These are phyloP conservation scores for Ectemnius lituratus DNA, from an alignment of 2,888 invertebrate genomes.

Conservation along the genomic window DNA sequence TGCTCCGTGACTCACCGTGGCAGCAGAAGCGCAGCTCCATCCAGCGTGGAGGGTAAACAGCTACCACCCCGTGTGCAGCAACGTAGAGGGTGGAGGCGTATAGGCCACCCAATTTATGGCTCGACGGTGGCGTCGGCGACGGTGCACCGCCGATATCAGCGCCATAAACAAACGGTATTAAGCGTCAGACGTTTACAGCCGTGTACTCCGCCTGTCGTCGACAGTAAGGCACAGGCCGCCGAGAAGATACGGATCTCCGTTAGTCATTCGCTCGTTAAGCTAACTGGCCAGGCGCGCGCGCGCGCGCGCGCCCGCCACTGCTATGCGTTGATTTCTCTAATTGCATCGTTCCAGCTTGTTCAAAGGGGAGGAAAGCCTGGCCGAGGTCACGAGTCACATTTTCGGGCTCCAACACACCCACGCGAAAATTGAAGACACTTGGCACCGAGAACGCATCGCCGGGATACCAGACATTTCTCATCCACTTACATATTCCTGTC, in stretches of 20 bases:
- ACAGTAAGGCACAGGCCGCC: not conserved
- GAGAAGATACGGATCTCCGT: conserved; percentile 66
- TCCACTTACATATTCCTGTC: conserved; percentile 15
- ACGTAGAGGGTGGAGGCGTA: conserved; percentile 36
- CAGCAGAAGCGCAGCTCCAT: conserved; percentile 14
- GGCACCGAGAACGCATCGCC: not conserved
- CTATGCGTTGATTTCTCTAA: conserved; percentile 64
- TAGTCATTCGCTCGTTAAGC: conserved; percentile 64
- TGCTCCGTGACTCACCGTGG: conserved; percentile 50
- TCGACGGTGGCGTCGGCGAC: conserved; percentile 22
- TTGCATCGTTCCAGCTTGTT: conserved; percentile 49
- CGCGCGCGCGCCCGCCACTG: no score
- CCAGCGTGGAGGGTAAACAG: conserved; percentile 43
- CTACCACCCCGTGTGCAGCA: conserved; percentile 23
- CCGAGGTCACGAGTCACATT: conserved; percentile 5
- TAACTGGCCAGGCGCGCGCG: conserved; percentile 53
- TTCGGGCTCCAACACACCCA: conserved; percentile 7
- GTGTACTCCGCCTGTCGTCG: conserved; percentile 20
- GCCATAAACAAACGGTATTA: conserved; percentile 72
- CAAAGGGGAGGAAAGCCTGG: conserved; percentile 10
- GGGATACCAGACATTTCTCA: conserved; percentile 16
- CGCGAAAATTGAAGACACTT: conserved; percentile 8
- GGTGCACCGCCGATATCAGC: conserved; percentile 61
- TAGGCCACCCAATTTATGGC: conserved; percentile 60
- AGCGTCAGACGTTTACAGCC: conserved; percentile 57